Conservation (phyloP, 2,888 invertebrate species). For the Entomobrya multifasciata region DNA sequence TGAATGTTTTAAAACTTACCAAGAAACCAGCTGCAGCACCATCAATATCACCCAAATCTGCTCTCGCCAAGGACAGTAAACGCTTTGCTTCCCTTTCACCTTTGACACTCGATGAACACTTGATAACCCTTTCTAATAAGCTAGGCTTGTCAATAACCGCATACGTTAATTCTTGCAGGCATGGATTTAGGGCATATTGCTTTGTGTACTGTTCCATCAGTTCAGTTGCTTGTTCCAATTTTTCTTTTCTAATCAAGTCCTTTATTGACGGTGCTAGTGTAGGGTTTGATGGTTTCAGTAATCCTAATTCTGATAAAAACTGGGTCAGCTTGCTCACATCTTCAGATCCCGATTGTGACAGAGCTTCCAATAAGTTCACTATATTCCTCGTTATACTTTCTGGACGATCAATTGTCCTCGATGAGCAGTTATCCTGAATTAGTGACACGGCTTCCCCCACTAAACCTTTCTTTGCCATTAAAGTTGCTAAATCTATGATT, state of each 20-base stretch:
- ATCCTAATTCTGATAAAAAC: constrained; percentile 46
- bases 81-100: constrained; percentile 65
- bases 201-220: constrained; percentile 51
- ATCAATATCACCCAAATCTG: constrained; percentile 71
- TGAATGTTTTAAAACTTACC: constrained; percentile 36
- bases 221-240: constrained; percentile 57
- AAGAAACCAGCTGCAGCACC: constrained; percentile 64
- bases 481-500: constrained; percentile 71
- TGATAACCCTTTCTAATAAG: constrained; percentile 60
- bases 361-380: constrained; percentile 60
- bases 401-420: not conserved
- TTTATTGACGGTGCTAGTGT: constrained; percentile 64
- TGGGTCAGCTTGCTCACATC: constrained; percentile 36
- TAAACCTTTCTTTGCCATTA: constrained; percentile 57
- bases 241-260: constrained; percentile 48
- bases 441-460: constrained; percentile 36
- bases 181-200: constrained; percentile 60
- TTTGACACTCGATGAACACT: constrained; percentile 11
- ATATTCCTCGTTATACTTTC: constrained; percentile 68
- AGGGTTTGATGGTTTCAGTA: constrained; percentile 57
- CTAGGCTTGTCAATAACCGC: constrained; percentile 55
- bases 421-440: constrained; percentile 36
- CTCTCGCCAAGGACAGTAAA: constrained; percentile 60
- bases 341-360: constrained; percentile 21
- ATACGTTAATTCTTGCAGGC: constrained; percentile 65